These are phyloP conservation scores for Holacanthella duospinosa DNA, from an alignment of 2,888 invertebrate species.

Conservation along the genomic window DNA sequence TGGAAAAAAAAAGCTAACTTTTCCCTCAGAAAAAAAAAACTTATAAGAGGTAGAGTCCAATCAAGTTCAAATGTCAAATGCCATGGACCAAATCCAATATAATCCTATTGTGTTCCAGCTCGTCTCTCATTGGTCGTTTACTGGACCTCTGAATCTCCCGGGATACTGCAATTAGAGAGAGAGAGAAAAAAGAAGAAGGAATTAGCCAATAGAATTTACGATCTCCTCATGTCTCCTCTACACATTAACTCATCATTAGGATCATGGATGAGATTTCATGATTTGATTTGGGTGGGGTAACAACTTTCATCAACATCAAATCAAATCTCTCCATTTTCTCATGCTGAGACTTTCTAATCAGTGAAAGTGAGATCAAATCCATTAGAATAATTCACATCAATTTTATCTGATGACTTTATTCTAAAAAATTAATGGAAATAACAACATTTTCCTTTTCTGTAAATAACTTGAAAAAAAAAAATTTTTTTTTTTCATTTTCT, in stretches of 20 bases:
- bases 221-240: background rate
- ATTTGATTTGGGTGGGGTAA: background rate
- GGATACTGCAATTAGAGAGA: background rate
- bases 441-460: background rate
- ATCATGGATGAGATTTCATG: background rate
- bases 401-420: background rate
- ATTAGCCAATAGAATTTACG: background rate
- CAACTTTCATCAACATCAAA: background rate
- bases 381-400: background rate
- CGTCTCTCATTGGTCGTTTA: background rate
- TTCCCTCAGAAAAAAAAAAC: no score
- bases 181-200: background rate
- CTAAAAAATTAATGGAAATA: no score
- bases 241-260: constrained; percentile 1
- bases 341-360: background rate
- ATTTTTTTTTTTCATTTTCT: no score
- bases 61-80: no score
- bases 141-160: background rate
- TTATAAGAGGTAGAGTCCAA: no score
- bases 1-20: no score
- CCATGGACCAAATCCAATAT: background rate
- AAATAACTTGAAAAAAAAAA: no score
- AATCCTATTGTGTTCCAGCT: background rate
- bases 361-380: background rate
- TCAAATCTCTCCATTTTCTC: background rate